Percentiles rank a stretch among this genome's conserved stretches.
Conservation (phyloP, 1,140 invertebrate genomes). For the Tetranychus cinnabarinus region DNA sequence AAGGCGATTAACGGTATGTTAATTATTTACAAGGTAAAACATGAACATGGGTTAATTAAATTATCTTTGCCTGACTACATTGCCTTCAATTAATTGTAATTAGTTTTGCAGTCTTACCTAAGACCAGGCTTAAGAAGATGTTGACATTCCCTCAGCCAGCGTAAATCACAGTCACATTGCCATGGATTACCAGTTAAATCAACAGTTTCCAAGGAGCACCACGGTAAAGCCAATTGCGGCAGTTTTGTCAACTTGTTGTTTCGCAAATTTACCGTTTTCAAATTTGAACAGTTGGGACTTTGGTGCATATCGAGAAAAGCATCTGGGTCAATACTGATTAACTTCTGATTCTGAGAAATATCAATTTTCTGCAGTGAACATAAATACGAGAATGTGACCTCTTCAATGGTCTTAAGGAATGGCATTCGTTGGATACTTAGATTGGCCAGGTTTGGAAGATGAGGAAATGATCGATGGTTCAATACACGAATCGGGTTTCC, state of each 20-base stretch:
- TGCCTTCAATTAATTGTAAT: too few relatives aligned
- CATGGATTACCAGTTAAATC: constrained; percentile 13
- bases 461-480: constrained; percentile 7
- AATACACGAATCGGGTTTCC: constrained; percentile 9
- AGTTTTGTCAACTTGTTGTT: background rate
- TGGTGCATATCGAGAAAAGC: constrained; percentile 4
- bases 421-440: background rate
- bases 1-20: too few relatives aligned
- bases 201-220: constrained; percentile 6
- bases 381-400: background rate
- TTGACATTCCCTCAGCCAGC: constrained; percentile 11
- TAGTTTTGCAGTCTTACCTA: too few relatives aligned
- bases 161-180: constrained; percentile 12
- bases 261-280: constrained; percentile 6
- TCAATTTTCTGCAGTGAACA: background rate
- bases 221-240: background rate
- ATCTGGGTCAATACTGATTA: background rate
- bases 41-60: too few relatives aligned
- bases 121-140: background rate
- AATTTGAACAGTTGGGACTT: constrained; percentile 4
- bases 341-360: background rate
- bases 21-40: too few relatives aligned
- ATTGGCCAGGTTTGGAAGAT: background rate
- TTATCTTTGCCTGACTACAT: too few relatives aligned
- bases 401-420: background rate